A percentile compares a stretch with the other conserved stretches of the same genome.
phyloP scores from a whole-genome alignment of 2,113 vertebrate genomes.

The Asarcornis scutulata region DNA sequence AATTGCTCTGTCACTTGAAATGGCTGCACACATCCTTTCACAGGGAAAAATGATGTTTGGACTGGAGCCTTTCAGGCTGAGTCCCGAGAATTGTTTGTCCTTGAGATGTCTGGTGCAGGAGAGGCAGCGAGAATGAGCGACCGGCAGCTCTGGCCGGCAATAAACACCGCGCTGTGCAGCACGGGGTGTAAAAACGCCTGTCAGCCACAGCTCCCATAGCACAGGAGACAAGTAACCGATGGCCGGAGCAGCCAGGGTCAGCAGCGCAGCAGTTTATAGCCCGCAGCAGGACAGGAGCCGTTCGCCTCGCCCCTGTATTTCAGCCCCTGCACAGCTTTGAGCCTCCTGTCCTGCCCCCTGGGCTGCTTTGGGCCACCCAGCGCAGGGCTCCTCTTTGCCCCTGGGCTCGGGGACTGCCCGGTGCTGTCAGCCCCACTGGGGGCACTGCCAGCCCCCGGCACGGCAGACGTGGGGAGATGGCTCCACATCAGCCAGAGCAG shows the following conservation, averaged over 20 bases:
- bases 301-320: background rate
- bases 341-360: no score
- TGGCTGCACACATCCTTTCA: slow-evolving; percentile 42
- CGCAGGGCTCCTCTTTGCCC: background rate
- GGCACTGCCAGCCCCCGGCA: no score
- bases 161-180: accelerated
- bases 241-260: background rate
- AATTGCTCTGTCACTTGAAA: slow-evolving; percentile 52
- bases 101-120: background rate
- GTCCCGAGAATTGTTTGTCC: slow-evolving; percentile 22
- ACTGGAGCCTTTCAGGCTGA: background rate
- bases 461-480: background rate
- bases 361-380: background rate
- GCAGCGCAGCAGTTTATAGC: background rate
- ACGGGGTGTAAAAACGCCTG: background rate
- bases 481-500: background rate
- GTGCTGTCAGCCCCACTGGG: background rate
- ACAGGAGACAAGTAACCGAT: background rate
- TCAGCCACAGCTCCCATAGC: accelerated
- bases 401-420: background rate
- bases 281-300: background rate
- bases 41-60: background rate
- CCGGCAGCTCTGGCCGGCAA: accelerated
- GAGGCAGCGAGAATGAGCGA: background rate
- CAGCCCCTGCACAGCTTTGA: no score